A percentile compares a stretch with the other conserved stretches of the same genome.
Evolutionary conservation across 2,888 invertebrate species (phyloP).

Genomic region (Phoronis australis): DNA sequence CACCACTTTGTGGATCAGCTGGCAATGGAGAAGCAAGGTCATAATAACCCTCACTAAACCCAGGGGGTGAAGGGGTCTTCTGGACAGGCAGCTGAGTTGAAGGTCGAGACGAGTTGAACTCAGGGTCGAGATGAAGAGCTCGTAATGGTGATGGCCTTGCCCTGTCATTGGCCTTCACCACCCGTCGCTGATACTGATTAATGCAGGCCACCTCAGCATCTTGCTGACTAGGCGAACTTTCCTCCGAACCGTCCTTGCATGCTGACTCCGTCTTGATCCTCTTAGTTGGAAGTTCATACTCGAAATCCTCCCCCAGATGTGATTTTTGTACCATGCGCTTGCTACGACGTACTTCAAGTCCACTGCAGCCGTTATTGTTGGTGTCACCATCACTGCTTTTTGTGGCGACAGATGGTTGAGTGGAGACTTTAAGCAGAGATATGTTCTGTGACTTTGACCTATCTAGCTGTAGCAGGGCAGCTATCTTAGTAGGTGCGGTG

Average conservation of each 20-base stretch:
- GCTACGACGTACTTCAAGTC: not conserved
- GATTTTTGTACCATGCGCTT: slow-evolving; percentile 7
- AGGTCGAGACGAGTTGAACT: slow-evolving; percentile 24
- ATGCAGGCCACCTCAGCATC: slow-evolving; percentile 9
- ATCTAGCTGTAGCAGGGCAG: no score
- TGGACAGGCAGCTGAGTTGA: slow-evolving; percentile 22
- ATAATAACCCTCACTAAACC: not conserved
- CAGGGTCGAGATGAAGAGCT: slow-evolving; percentile 28
- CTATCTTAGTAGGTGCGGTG: no score
- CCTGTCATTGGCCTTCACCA: slow-evolving; percentile 13
- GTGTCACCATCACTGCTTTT: no score
- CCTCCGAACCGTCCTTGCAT: not conserved
- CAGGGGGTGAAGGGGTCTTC: slow-evolving; percentile 23
- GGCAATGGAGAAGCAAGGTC: not conserved
- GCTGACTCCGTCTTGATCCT: not conserved
- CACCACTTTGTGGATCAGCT: not conserved
- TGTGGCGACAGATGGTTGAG: no score
- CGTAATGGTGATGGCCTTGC: slow-evolving; percentile 23
- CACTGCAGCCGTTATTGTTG: no score
- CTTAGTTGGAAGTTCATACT: not conserved
- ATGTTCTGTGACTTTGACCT: no score
- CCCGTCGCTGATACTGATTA: not conserved
- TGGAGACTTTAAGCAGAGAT: no score
- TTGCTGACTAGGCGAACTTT: not conserved
- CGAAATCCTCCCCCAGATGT: slow-evolving; percentile 7